Conservation (phyloP, 1,140 invertebrate species). For the Zaprionus ghesquierei region DNA sequence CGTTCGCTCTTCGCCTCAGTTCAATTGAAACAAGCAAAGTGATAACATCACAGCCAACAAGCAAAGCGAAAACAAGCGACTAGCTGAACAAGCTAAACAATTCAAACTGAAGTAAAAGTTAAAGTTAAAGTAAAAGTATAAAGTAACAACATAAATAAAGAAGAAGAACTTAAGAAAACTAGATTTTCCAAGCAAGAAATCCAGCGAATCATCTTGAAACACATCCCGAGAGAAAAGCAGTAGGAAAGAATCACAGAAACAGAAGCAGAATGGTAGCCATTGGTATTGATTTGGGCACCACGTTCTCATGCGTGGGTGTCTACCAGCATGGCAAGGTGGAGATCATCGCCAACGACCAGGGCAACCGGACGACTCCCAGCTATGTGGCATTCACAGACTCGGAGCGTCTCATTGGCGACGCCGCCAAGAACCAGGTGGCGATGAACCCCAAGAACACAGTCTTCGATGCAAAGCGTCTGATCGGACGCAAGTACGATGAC, state of each 20-base stretch:
- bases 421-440: conserved; percentile 88
- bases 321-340: conserved; percentile 94
- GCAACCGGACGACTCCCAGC: conserved; percentile 97
- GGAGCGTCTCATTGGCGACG: conserved; percentile 97
- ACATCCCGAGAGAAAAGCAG: not conserved
- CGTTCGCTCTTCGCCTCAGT: conserved; percentile 48
- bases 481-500: conserved; percentile 88
- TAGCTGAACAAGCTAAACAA: conserved; percentile 46
- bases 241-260: not conserved
- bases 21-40: conserved; percentile 62
- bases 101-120: conserved; percentile 10
- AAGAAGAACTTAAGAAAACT: conserved; percentile 3
- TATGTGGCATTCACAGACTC: conserved; percentile 98
- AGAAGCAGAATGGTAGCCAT: conserved; percentile 84
- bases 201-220: not conserved
- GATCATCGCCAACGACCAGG: conserved; percentile 97
- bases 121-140: conserved; percentile 1
- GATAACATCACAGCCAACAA: conserved; percentile 52
- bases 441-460: conserved; percentile 81
- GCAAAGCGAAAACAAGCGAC: conserved; percentile 41
- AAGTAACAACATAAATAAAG: not conserved
- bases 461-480: conserved; percentile 85
- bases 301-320: conserved; percentile 91
- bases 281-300: conserved; percentile 90
- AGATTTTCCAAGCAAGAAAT: not conserved